phyloP scores from a whole-genome alignment of 2,113 vertebrate species.

The Catharus fuscescens region DNA sequence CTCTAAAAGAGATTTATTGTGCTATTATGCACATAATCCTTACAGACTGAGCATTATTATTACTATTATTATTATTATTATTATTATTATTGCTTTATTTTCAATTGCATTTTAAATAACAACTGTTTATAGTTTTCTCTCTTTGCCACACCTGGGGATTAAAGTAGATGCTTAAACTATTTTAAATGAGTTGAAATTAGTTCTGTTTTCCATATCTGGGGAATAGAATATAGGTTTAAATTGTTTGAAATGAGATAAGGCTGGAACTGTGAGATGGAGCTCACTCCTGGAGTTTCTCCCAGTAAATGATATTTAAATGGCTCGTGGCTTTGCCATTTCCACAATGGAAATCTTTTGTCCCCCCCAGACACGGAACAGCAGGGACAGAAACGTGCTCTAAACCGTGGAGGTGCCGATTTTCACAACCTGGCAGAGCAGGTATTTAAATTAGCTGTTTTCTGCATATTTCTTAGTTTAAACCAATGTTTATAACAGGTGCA shows the following conservation, averaged over 20 bases:
- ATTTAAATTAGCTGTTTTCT: no score
- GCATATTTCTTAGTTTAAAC: no score
- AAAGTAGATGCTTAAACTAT: background rate
- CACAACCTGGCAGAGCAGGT: background rate
- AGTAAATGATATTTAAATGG: background rate
- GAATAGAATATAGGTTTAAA: background rate
- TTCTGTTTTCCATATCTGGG: background rate
- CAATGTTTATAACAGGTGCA: no score
- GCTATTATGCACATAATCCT: background rate
- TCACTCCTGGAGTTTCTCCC: background rate
- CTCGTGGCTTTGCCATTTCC: background rate
- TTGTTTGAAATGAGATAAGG: background rate
- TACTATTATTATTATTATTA: background rate
- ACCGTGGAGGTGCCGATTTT: background rate
- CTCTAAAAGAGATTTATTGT: background rate
- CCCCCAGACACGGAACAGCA: background rate
- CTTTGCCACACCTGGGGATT: background rate
- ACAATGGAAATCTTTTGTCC: background rate
- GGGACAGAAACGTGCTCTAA: background rate
- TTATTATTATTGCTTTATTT: background rate
- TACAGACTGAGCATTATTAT: background rate
- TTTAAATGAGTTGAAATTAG: background rate
- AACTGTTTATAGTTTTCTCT: background rate
- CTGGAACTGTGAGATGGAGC: background rate
- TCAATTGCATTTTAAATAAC: background rate